Evolutionary conservation across 1,140 invertebrate genomes (phyloP), one percentile per base, ranked within the genome.

Genomic region (Listronotus oregonensis): DNA sequence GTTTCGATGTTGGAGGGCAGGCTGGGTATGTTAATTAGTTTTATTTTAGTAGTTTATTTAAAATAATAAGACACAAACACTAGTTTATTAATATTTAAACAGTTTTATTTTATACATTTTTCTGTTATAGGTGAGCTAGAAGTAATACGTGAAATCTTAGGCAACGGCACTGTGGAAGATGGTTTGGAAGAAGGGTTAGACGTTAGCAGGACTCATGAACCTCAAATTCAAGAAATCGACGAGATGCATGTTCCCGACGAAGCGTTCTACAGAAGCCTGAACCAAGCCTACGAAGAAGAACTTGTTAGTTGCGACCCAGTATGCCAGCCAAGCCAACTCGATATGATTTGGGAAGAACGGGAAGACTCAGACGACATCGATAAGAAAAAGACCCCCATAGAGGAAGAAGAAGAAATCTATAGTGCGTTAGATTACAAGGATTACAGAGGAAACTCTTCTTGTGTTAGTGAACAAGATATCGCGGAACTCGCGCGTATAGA

Each of bases 231-330:
- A 49, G 82, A 83, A 69, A 82, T 84, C 12, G 83, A 85, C 50
- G 81, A 85, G 71, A 76, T 78, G 46, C 80, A 82, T 67, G 81
- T 84, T 40, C 90, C 91, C 5, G 90, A 93, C 75, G 93, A 95
- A 80, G 90, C 90, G 10, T 95, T 94, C 80, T 95, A 95, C 78
- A 85, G 90, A 68, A 93, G 90, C 76, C 82, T 95, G 15, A 94
- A 95, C 79, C 90, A 91, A 75, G 91, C 91, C 18, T 94, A 94
- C 79, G 83, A 91, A 40, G 91, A 94, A 69, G 90, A 92, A 76
- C 79, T 89, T 21, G 87, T 87, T 31, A 86, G 85, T 71, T 84
- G 86, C 70, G 85, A 88, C 74, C 81, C 80, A 31, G 85, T 84
- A 6, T 82, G 84, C 60, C 85, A 86, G 60, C 77, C 84, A 54